These are phyloP conservation scores for Campopleginae sp. DNA, from an alignment of 2,888 invertebrate genomes.

Conservation along the genomic window DNA sequence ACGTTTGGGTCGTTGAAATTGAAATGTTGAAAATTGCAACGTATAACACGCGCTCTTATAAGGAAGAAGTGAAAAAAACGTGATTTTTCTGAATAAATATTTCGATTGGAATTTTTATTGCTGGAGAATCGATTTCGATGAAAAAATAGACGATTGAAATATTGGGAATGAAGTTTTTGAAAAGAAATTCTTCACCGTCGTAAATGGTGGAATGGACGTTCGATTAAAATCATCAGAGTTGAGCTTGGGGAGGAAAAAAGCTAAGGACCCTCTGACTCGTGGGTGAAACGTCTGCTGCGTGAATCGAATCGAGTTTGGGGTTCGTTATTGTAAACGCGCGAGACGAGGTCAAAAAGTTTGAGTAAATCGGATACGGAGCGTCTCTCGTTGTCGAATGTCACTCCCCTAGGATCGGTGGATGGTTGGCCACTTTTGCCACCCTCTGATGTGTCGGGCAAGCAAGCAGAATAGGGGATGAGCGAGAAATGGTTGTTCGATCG, in stretches of 20 bases:
- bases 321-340: slow-evolving; percentile 35
- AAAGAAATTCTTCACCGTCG: neutral
- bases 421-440: slow-evolving; percentile 52
- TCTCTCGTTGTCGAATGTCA: slow-evolving; percentile 57
- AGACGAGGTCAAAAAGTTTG: slow-evolving; percentile 15
- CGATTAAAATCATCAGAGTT: slow-evolving; percentile 67
- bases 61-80: no score
- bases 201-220: slow-evolving; percentile 61
- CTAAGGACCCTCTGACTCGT: slow-evolving; percentile 23
- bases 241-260: slow-evolving; percentile 46
- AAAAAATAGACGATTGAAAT: neutral
- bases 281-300: slow-evolving; percentile 26
- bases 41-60: no score
- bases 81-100: no score
- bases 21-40: no score
- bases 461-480: slow-evolving; percentile 18
- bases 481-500: slow-evolving; percentile 75
- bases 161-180: neutral
- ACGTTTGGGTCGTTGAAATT: neutral
- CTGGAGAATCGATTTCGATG: neutral
- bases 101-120: no score
- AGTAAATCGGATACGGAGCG: slow-evolving; percentile 1
- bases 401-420: slow-evolving; percentile 47
- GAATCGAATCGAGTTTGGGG: slow-evolving; percentile 52
- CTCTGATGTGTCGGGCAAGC: slow-evolving; percentile 57